Evolutionary conservation across 2,888 invertebrate species (phyloP).

Genomic region (Agrochola macilenta): DNA sequence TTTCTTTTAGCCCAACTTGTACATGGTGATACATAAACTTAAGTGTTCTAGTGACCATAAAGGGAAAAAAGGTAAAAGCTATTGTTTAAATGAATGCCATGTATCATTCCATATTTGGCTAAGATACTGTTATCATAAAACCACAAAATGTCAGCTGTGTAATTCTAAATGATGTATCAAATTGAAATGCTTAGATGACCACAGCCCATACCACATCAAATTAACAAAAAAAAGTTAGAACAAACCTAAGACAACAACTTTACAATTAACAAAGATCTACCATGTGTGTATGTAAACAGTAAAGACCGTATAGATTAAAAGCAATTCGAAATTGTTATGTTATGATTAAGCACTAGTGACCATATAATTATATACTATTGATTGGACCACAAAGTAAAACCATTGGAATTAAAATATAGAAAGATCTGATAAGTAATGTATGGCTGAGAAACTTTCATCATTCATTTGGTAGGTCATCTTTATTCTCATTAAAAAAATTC

Average conservation of each 20-base stretch:
- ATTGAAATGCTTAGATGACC: slow-evolving; percentile 21
- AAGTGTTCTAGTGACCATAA: slow-evolving; percentile 15
- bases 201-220: slow-evolving; percentile 15
- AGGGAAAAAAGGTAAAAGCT: slow-evolving; percentile 24
- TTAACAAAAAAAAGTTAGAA: slow-evolving; percentile 26
- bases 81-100: slow-evolving; percentile 17
- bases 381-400: slow-evolving; percentile 13
- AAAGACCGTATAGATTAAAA: slow-evolving; percentile 6
- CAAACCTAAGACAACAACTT: slow-evolving; percentile 6
- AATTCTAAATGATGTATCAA: not conserved
- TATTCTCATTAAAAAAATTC: slow-evolving; percentile 55
- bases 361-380: slow-evolving; percentile 11
- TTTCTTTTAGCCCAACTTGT: slow-evolving; percentile 3
- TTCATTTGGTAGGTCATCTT: slow-evolving; percentile 50
- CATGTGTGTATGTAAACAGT: slow-evolving; percentile 32
- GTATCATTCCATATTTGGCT: slow-evolving; percentile 2
- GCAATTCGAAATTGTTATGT: slow-evolving; percentile 21
- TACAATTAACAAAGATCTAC: slow-evolving; percentile 17
- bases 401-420: slow-evolving; percentile 6
- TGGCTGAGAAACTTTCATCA: slow-evolving; percentile 51
- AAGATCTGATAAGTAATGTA: slow-evolving; percentile 33
- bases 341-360: slow-evolving; percentile 1
- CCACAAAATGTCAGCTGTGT: slow-evolving; percentile 19
- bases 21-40: not conserved
- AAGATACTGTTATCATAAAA: slow-evolving; percentile 13